A percentile compares a stretch with the other conserved stretches of the same genome.
These are phyloP conservation scores for Lerema accius DNA, from an alignment of 1,140 invertebrate genomes.

Conservation along the genomic window DNA sequence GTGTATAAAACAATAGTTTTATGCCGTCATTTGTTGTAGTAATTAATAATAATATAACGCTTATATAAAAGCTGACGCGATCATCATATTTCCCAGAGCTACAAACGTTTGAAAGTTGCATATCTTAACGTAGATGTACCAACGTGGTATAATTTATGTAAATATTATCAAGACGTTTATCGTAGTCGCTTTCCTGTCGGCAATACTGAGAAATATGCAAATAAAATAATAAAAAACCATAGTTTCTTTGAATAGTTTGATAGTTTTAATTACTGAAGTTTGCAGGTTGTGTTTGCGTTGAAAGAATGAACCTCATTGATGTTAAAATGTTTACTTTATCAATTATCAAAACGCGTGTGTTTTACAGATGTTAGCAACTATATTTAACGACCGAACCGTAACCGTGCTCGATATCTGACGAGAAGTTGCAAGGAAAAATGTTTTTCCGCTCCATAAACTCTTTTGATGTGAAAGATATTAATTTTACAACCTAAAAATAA, in stretches of 20 bases:
- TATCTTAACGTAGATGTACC: constrained; percentile 17
- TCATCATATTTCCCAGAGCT: constrained; percentile 21
- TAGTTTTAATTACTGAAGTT: constrained; percentile 58
- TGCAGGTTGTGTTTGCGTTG: constrained; percentile 39
- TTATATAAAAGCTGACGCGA: constrained; percentile 23
- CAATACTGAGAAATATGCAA: constrained; percentile 58
- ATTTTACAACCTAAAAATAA: too few relatives aligned
- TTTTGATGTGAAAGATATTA: constrained; percentile 25
- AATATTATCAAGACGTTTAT: constrained; percentile 55
- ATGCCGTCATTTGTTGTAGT: too few relatives aligned
- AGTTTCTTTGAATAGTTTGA: constrained; percentile 43
- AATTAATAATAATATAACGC: too few relatives aligned
- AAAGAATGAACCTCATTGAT: constrained; percentile 42
- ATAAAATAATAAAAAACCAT: constrained; percentile 44
- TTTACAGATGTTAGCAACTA: constrained; percentile 47
- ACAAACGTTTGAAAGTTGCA: constrained; percentile 23
- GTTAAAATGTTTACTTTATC: constrained; percentile 54
- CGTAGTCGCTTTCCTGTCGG: constrained; percentile 50
- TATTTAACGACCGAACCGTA: constrained; percentile 47
- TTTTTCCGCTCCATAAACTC: constrained; percentile 11
- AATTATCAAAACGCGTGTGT: constrained; percentile 43
- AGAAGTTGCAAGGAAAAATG: constrained; percentile 14
- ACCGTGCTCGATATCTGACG: constrained; percentile 21
- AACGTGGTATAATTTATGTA: constrained; percentile 41
- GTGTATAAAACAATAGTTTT: too few relatives aligned